phyloP scores from a whole-genome alignment of 2,888 invertebrate species.

The Parnassius glacialis region DNA sequence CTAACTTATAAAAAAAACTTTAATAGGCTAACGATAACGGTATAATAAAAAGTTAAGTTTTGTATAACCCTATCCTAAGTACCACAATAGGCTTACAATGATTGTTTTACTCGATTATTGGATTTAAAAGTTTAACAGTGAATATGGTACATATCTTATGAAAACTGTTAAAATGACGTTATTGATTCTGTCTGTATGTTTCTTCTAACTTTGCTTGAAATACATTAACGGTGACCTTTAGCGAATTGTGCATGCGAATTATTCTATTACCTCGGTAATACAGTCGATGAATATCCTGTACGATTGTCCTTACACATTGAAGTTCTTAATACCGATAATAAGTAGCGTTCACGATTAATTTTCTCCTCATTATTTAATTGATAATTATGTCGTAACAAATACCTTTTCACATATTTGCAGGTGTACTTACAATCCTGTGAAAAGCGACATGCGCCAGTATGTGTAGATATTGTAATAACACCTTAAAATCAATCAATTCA shows the following conservation, averaged over 20 bases:
- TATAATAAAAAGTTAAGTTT: too few species aligned
- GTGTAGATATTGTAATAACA: too few species aligned
- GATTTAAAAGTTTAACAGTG: too few species aligned
- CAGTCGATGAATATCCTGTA: constrained; percentile 7
- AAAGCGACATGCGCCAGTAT: too few species aligned
- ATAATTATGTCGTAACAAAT: constrained; percentile 7
- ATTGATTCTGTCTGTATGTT: neutral
- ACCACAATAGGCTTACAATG: too few species aligned
- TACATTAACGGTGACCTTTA: constrained; percentile 12
- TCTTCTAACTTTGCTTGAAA: neutral
- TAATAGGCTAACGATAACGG: too few species aligned
- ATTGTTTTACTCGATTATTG: too few species aligned
- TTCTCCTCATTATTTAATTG: constrained; percentile 6
- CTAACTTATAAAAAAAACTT: too few species aligned
- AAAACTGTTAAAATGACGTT: neutral
- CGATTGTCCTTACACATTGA: constrained; percentile 13
- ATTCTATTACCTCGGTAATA: constrained; percentile 17
- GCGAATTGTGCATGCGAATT: constrained; percentile 19
- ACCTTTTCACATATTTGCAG: constrained; percentile 7
- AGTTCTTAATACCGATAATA: neutral
- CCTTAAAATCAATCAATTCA: too few species aligned
- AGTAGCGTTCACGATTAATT: constrained; percentile 1
- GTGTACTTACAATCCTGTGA: neutral
- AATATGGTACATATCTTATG: neutral
- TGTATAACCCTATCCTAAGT: too few species aligned